A percentile compares a stretch with the other conserved stretches of the same genome.
Conservation (phyloP, 1,140 invertebrate genomes). For the Trypoxylus dichotomus region DNA sequence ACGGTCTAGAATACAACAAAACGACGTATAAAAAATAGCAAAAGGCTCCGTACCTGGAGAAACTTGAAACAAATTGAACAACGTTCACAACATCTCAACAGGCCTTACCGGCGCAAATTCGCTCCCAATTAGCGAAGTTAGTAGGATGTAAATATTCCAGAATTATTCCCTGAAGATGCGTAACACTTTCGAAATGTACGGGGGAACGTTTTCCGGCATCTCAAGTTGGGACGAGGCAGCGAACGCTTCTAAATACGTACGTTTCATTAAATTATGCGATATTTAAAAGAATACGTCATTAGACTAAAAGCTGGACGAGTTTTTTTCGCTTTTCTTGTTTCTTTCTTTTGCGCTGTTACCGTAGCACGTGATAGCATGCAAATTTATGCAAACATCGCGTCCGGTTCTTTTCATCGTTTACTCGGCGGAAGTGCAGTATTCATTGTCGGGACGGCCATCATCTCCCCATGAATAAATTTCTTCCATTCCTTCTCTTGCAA, state of each 20-base stretch:
- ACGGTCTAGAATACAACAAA: too few species aligned
- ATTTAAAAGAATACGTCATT: constrained; percentile 19
- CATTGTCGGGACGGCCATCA: not conserved
- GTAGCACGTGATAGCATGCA: not conserved
- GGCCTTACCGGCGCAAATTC: not conserved
- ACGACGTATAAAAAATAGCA: too few species aligned
- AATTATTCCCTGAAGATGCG: not conserved
- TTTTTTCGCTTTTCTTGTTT: not conserved
- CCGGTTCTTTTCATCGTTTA: not conserved
- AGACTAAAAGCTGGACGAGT: not conserved
- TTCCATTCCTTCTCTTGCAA: not conserved
- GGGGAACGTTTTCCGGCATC: not conserved
- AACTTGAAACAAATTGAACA: not conserved
- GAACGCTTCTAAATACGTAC: not conserved
- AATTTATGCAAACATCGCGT: not conserved
- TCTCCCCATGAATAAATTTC: not conserved
- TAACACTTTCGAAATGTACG: not conserved
- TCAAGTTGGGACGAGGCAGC: too few species aligned
- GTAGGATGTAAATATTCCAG: constrained; percentile 1
- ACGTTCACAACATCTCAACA: not conserved
- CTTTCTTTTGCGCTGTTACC: not conserved
- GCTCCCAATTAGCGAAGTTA: not conserved
- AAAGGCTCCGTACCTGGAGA: not conserved
- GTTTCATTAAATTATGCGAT: constrained; percentile 1
- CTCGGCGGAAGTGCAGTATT: not conserved